A percentile compares a stretch with the other conserved stretches of the same genome.
Conservation (phyloP, 2,797 vertebrate genomes). For the Rallus crepitans region DNA sequence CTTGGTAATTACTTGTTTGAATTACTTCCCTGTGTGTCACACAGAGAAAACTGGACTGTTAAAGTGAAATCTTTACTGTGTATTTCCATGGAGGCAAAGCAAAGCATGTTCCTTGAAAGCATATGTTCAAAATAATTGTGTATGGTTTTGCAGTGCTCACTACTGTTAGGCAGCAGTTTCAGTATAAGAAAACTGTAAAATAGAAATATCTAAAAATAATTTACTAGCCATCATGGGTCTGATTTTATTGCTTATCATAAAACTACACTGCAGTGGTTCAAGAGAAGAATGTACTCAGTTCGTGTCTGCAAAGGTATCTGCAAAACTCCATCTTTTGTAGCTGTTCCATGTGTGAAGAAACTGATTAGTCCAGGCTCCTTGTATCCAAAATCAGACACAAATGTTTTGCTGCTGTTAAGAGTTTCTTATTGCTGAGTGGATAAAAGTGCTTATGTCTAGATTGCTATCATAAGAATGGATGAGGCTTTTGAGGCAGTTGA, state of each 20-base stretch:
- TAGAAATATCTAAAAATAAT: constrained; percentile 22
- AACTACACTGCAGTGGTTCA: background rate
- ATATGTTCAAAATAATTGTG: background rate
- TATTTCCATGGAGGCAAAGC: background rate
- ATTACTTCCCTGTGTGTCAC: background rate
- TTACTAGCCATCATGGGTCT: background rate
- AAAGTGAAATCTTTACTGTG: background rate
- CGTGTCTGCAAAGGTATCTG: background rate
- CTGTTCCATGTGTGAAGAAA: background rate
- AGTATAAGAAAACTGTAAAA: background rate
- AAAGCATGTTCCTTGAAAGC: background rate
- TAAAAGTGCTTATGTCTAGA: constrained; percentile 3
- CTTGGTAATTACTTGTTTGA: background rate
- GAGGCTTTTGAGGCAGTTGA: background rate
- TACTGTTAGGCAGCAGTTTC: background rate
- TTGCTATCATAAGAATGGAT: background rate
- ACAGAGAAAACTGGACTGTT: background rate
- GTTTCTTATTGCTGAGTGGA: background rate
- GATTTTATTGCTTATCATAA: constrained; percentile 38
- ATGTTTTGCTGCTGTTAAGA: background rate
- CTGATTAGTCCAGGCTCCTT: background rate
- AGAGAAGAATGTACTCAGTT: background rate
- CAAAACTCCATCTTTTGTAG: background rate
- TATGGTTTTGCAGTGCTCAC: background rate
- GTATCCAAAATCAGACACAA: background rate